Percentiles rank a stretch among this genome's conserved stretches.
phyloP scores from a whole-genome alignment of 2,797 vertebrate species.

The Acridotheres tristis region DNA sequence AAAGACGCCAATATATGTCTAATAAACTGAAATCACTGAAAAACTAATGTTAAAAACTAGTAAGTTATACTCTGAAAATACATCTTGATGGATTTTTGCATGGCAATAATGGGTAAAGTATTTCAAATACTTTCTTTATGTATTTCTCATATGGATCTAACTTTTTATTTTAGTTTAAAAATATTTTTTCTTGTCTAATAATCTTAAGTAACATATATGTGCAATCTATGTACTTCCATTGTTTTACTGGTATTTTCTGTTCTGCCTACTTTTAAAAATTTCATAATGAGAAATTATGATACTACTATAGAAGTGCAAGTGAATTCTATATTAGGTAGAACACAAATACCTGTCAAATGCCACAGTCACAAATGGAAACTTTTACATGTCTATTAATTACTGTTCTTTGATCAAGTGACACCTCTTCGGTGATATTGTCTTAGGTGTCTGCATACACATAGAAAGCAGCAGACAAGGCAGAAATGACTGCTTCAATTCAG shows the following conservation, averaged over 20 bases:
- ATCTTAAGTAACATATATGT: background rate
- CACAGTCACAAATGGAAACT: slow-evolving; percentile 78
- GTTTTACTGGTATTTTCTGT: slow-evolving; percentile 74
- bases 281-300: slow-evolving; percentile 80
- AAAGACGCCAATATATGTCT: background rate
- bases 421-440: slow-evolving; percentile 67
- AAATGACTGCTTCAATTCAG: slow-evolving; percentile 74
- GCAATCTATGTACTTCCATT: slow-evolving; percentile 75
- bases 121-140: background rate
- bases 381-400: slow-evolving; percentile 74
- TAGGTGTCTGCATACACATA: slow-evolving; percentile 72
- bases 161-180: background rate
- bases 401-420: slow-evolving; percentile 75
- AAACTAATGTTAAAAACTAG: background rate
- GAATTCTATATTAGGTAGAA: slow-evolving; percentile 77
- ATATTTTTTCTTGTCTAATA: background rate
- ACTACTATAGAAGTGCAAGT: slow-evolving; percentile 77
- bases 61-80: background rate
- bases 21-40: background rate
- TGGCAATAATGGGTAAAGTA: background rate
- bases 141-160: background rate
- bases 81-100: background rate
- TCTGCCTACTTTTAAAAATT: slow-evolving; percentile 78
- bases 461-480: slow-evolving; percentile 78
- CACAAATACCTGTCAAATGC: slow-evolving; percentile 66